Evolutionary conservation across 2,797 vertebrate species (phyloP).

Genomic region (Pterois miles): DNA sequence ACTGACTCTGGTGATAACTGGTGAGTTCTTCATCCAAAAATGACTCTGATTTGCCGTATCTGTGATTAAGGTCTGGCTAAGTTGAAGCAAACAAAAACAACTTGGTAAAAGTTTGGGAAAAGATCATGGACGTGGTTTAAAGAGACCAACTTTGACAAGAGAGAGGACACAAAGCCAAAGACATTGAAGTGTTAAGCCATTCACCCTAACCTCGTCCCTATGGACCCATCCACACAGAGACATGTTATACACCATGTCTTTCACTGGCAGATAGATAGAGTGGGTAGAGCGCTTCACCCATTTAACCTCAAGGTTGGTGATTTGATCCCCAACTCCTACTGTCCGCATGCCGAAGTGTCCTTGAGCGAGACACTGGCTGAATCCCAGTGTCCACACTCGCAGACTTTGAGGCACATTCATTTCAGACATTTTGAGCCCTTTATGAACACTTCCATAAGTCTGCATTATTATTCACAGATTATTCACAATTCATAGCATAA

Average conservation of each 20-base stretch:
- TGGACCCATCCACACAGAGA: neutral
- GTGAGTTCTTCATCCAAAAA: constrained; percentile 70
- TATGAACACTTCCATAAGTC: too few species aligned
- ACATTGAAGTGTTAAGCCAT: neutral
- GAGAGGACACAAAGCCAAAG: neutral
- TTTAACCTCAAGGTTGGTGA: too few species aligned
- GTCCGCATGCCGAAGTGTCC: too few species aligned
- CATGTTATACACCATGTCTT: neutral
- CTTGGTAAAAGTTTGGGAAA: neutral
- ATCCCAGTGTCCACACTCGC: too few species aligned
- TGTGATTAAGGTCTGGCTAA: neutral
- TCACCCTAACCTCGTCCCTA: neutral
- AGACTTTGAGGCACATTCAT: too few species aligned
- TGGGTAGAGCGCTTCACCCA: too few species aligned
- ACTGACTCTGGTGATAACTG: constrained; percentile 89
- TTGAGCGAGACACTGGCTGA: too few species aligned
- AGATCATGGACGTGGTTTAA: neutral
- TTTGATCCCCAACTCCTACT: too few species aligned
- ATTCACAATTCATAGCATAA: too few species aligned
- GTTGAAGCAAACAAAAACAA: neutral
- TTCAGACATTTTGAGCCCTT: too few species aligned
- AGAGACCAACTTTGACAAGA: neutral
- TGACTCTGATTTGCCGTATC: neutral
- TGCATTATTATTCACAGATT: too few species aligned
- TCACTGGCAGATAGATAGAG: too few species aligned